A percentile compares a stretch with the other conserved stretches of the same genome.
Evolutionary conservation across 2,113 vertebrate species (phyloP).

Genomic region (Ornithorhynchus anatinus): DNA sequence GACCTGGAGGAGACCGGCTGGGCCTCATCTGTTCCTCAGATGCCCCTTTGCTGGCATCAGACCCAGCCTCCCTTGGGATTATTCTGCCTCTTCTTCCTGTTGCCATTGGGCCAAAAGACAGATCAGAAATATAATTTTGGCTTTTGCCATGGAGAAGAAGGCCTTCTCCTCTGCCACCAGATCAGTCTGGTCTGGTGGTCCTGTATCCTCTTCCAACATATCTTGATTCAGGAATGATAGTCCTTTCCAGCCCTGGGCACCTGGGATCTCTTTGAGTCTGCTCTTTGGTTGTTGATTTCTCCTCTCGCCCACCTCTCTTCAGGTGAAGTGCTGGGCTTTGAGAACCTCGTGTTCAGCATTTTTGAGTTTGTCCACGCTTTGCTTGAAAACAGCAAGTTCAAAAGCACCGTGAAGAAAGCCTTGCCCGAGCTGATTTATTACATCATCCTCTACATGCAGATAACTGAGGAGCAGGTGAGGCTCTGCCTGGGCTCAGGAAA

Average conservation of each 20-base stretch:
- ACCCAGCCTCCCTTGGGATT: neutral
- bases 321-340: slow-evolving; percentile 98
- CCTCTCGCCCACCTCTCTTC: neutral
- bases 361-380: slow-evolving; percentile 98
- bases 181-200: too few relatives aligned
- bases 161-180: too few relatives aligned
- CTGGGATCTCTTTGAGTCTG: neutral
- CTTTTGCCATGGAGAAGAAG: neutral
- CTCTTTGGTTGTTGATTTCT: neutral
- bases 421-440: slow-evolving; percentile 97
- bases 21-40: neutral
- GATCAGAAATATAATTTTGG: neutral
- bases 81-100: too few relatives aligned
- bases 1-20: neutral
- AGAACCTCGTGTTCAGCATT: slow-evolving; percentile 98
- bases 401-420: slow-evolving; percentile 95
- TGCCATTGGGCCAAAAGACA: neutral
- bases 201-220: too few relatives aligned
- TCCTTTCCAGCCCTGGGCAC: neutral
- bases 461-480: slow-evolving; percentile 91
- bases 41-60: neutral
- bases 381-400: slow-evolving; percentile 96
- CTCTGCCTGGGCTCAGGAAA: too few relatives aligned
- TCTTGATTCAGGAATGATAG: neutral
- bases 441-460: slow-evolving; percentile 98